These are phyloP conservation scores for Grammomys dolichurus DNA, from an alignment of 2,113 vertebrate species.

Conservation along the genomic window DNA sequence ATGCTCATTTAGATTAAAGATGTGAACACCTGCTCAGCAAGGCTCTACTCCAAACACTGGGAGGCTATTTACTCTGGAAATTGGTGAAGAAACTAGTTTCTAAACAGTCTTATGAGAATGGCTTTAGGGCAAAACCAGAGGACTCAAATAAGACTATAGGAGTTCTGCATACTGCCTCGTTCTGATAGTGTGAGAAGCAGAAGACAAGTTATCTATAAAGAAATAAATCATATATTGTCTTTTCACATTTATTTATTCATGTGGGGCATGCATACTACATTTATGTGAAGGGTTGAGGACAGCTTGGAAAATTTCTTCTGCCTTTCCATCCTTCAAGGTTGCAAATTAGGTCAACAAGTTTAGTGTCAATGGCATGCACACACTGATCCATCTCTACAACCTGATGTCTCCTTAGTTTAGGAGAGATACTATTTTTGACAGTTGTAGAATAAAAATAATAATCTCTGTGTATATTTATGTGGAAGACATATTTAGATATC, in stretches of 20 bases:
- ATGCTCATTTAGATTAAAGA: conserved; percentile 35
- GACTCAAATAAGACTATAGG: background rate
- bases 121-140: background rate
- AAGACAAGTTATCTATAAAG: background rate
- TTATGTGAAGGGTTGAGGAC: too few relatives aligned
- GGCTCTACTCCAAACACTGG: background rate
- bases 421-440: background rate
- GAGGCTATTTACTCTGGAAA: background rate
- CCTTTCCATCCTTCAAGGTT: background rate
- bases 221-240: background rate
- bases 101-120: background rate
- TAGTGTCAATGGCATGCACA: background rate
- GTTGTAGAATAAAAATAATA: background rate
- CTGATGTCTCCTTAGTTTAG: background rate
- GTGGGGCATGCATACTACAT: too few relatives aligned
- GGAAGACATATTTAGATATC: background rate
- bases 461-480: background rate
- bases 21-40: too few relatives aligned
- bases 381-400: background rate
- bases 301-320: background rate
- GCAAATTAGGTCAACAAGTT: background rate
- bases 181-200: too few relatives aligned
- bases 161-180: background rate
- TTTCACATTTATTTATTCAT: background rate
- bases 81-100: conserved; percentile 13